Conservation (phyloP, 2,113 vertebrate genomes). For the Alaudala cheleensis region DNA sequence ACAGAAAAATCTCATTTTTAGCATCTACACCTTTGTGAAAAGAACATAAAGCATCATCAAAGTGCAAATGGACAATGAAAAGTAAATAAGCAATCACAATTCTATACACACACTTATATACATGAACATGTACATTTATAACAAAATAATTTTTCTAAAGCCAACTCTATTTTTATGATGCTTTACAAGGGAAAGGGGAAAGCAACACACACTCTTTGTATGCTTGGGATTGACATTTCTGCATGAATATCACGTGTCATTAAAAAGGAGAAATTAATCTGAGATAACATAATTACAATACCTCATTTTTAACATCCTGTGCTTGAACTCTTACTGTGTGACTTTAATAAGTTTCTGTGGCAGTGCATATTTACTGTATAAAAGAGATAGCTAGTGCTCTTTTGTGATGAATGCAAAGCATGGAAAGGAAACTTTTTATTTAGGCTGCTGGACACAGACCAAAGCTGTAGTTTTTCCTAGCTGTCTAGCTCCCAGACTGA, state of each 20-base stretch:
- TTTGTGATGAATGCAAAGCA: conserved; percentile 43
- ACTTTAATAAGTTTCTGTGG: not conserved
- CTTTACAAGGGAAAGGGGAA: not conserved
- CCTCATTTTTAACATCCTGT: not conserved
- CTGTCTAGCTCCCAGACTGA: conserved; percentile 71
- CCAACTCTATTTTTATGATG: not conserved
- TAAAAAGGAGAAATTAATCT: conserved; percentile 2
- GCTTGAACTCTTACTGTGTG: not conserved
- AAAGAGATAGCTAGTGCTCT: not conserved
- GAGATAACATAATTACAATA: conserved; percentile 2
- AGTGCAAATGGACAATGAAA: not conserved
- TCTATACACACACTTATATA: too few relatives aligned
- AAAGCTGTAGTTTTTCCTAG: conserved; percentile 70
- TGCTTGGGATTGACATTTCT: not conserved
- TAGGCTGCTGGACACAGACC: conserved; percentile 67
- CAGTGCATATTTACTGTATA: not conserved
- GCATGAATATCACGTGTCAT: not conserved
- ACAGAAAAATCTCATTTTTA: not conserved
- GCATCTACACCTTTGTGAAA: not conserved
- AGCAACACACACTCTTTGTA: not conserved
- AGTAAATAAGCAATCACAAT: not conserved
- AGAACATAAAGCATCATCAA: not conserved
- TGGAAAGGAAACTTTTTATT: conserved; percentile 73
- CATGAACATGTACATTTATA: not conserved
- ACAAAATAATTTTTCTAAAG: not conserved